Evolutionary conservation across 2,888 invertebrate species (phyloP), one percentile per base, ranked within the genome.

Genomic region (Pseudeuparius sepicola): DNA sequence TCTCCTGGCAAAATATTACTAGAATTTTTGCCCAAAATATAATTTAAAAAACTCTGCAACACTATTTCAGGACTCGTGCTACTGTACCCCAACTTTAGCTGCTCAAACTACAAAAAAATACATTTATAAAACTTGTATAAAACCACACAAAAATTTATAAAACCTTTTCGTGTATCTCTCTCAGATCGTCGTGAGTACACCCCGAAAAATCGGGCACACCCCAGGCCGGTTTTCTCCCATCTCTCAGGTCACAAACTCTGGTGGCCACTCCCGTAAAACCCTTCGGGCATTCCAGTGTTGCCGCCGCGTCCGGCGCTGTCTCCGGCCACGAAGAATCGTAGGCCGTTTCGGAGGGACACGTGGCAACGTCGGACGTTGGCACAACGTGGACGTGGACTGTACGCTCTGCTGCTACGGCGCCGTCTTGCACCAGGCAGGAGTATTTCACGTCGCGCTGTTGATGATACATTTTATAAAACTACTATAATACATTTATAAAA

Each of bases 271-370:
- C 70, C 60, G 38, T 63, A 41, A 54, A 57, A 2, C 71, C 71
- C 3, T 61, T 61, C 1, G 77, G 77, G 49, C 78, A 78, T 37
- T 70, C 69, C 51, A 75, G 49, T 51, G 82, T 54, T 6, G 79
- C 78, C 37, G 75, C 73, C 0, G 78, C 76, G 3, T 83, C 83
- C 0, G 83, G 80, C 0, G 79, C 80, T 9, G 84, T 83, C 43
- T 71, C 70, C 1, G 73, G 70, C 79, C 79, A 79, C 33, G 60
- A 56, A 7, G 73, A 62, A 24, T 70, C 72, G 46, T 72, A 71
- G 55, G 70, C 71, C 4, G 67, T 40, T 40, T 63, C 78, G 51
- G 53, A 66, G 44, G 48, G 65, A 59, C 68, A 82, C 40, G 66
- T 71, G 52, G 63, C 73, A 39, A 67, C 70, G 49, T 74, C 56